A percentile compares a stretch with the other conserved stretches of the same genome.
phyloP scores from a whole-genome alignment of 2,113 vertebrate genomes.

The Ameiurus melas region DNA sequence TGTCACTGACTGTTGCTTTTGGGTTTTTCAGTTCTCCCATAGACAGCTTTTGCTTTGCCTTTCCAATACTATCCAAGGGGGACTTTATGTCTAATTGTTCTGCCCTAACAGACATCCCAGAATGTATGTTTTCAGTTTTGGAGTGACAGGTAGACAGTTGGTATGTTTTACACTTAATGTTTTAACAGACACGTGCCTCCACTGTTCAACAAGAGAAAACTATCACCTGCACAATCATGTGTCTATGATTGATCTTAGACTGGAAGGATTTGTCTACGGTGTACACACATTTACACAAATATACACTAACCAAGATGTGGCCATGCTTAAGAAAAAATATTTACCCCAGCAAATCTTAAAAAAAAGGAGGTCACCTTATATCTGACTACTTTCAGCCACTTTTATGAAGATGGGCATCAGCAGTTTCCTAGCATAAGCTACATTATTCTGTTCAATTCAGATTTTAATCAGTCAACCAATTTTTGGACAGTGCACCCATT shows the following conservation, averaged over 20 bases:
- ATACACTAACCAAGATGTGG: not conserved
- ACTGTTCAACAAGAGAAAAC: no score
- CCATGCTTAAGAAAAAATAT: not conserved
- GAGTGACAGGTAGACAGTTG: constrained; percentile 13
- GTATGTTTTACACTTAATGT: constrained; percentile 12
- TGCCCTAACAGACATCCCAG: no score
- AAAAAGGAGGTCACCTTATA: not conserved
- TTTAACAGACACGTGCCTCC: constrained; percentile 15
- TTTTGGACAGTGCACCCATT: not conserved
- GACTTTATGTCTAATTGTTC: no score
- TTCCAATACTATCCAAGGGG: no score
- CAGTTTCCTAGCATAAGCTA: constrained; percentile 29
- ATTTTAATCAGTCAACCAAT: constrained; percentile 19
- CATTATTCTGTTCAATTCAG: constrained; percentile 29
- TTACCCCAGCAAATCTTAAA: not conserved
- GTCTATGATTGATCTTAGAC: not conserved
- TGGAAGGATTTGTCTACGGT: not conserved
- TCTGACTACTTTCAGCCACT: not conserved
- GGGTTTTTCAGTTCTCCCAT: not conserved
- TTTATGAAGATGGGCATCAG: constrained; percentile 9
- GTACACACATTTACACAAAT: not conserved
- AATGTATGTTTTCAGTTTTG: not conserved
- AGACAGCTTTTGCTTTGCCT: no score
- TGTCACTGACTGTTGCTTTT: not conserved
- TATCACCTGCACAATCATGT: not conserved